Percentiles rank a stretch among this genome's conserved stretches.
Evolutionary conservation across 2,113 vertebrate species (phyloP).

Genomic region (Etheostoma spectabile): DNA sequence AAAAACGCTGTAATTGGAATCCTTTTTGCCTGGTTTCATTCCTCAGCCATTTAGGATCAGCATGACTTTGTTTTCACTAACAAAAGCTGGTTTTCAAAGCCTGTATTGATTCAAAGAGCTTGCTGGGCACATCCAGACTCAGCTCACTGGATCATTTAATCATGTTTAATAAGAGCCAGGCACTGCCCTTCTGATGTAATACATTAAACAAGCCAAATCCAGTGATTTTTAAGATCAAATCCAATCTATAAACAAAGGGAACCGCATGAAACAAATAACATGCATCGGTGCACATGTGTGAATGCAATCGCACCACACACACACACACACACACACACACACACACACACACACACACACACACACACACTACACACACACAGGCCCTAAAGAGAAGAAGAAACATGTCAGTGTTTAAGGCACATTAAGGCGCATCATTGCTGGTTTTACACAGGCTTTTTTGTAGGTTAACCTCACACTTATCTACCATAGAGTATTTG

Average conservation of each 20-base stretch:
- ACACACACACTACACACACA: conserved; percentile 15
- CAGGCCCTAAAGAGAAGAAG: conserved; percentile 32
- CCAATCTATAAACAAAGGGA: conserved; percentile 62
- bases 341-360: not conserved
- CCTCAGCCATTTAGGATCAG: conserved; percentile 81
- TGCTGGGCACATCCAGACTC: conserved; percentile 67
- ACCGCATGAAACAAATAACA: conserved; percentile 60
- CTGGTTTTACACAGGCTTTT: conserved; percentile 19
- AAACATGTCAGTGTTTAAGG: conserved; percentile 41
- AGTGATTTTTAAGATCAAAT: conserved; percentile 72
- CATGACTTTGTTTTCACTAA: conserved; percentile 81
- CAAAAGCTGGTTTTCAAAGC: conserved; percentile 79
- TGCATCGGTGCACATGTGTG: conserved; percentile 42
- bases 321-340: not conserved
- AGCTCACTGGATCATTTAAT: conserved; percentile 84
- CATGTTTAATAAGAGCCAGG: conserved; percentile 81
- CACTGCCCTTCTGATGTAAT: conserved; percentile 78
- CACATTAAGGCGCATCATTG: conserved; percentile 14
- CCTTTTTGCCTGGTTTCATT: conserved; percentile 71
- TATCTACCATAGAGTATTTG: conserved; percentile 11
- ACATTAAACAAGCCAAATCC: conserved; percentile 69
- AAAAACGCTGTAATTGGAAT: conserved; percentile 43
- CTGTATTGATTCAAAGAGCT: conserved; percentile 79
- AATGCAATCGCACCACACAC: not conserved
- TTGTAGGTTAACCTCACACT: conserved; percentile 38